Base-by-base conservation (phyloP, 2,888 invertebrate genomes). In the Eucera pruinosa region DNA sequence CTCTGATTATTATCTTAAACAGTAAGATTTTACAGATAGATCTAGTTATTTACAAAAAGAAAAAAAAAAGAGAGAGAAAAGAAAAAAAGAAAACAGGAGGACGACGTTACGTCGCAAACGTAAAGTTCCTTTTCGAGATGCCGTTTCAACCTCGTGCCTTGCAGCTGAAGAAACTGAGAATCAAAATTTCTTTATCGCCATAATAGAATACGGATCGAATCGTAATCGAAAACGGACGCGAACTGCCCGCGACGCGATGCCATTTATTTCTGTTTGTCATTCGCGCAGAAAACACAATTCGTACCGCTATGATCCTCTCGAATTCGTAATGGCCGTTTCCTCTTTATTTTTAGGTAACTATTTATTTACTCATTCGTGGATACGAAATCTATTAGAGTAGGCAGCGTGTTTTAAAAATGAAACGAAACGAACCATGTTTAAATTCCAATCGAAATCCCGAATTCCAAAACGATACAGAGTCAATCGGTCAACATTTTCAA, bases 131-230 rank as follows among this genome's bases (percentile, higher is more conserved):
- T 73, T 72, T 25, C 33, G 69, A 79, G 80, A 87, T 87, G 86
- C 88, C 88, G 89, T 90, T 90, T 87, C 74, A 87, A 89, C 87
- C 86, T 88, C 88, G 91, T 91, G 92, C 91, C 92, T 92, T 91
- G 91, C 90, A 90, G 89, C 89, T 89, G 86, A 86, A 84, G 78
- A 85, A 89, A 88, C 84, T 72, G 84, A 87, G 78, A 86, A 89
- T 88, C 86, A 88, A 89, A 87, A 71, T 84, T 80, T 78, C 70
- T 65, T 74, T 73, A 25, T 72, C 77, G 78, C 73, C 78, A 58
- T 71, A 61, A 54, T 50, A 73, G 43, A n/a, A n/a, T 74, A 57
- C 48, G 77, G 47, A 27, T 62, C 58, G 60, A 60, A 78, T 60
- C 45, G 47, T 57, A 57, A 27, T 64, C 64, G 64, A 15, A 57